phyloP scores from a whole-genome alignment of 37 sponge, comb jelly and placozoan species.

The Sycon ciliatum region DNA sequence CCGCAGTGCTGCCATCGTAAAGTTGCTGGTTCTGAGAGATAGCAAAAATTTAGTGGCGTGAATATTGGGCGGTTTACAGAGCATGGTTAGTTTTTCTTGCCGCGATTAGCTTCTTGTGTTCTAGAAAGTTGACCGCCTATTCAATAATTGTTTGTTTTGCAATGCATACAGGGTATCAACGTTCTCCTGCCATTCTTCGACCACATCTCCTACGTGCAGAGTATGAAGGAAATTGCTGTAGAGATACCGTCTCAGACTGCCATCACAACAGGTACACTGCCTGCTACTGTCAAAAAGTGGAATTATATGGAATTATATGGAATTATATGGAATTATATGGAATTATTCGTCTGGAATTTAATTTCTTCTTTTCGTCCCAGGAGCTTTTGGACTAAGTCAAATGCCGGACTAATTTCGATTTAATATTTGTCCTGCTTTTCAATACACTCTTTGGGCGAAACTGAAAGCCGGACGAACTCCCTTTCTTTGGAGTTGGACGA shows the following conservation, averaged over 20 bases:
- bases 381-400: too few relatives aligned
- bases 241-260: conserved; percentile 97
- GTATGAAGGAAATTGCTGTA: conserved; percentile 86
- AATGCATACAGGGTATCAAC: conserved; percentile 69
- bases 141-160: background rate
- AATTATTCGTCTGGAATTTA: background rate
- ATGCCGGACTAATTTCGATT: too few relatives aligned
- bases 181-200: conserved; percentile 78
- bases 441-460: background rate
- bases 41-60: too few relatives aligned
- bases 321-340: background rate
- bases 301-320: background rate
- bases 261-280: conserved; percentile 64
- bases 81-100: background rate
- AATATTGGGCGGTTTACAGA: background rate
- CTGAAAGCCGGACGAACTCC: too few relatives aligned
- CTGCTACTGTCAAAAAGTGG: background rate
- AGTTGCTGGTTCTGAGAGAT: background rate
- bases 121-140: background rate
- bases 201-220: conserved; percentile 81
- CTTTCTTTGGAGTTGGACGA: too few relatives aligned
- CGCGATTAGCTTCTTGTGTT: background rate
- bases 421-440: background rate
- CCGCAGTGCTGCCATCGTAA: conserved; percentile 14
- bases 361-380: too few relatives aligned